Base-by-base conservation (phyloP, 1,140 invertebrate species). In the Phymorhynchus buccinoides region DNA sequence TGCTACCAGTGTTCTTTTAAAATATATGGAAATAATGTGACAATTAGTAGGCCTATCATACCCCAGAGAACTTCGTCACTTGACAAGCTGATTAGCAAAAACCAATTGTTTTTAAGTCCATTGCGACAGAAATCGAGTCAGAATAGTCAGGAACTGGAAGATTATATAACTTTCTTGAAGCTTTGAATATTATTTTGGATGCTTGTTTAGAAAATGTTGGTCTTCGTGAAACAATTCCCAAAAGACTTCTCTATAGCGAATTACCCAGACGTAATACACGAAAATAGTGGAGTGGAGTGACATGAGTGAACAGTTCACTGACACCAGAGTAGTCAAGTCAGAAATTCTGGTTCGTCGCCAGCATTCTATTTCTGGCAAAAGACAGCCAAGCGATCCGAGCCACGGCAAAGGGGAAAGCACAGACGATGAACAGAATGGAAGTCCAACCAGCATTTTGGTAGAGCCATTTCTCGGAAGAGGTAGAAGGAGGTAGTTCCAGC, bases 391-490 rank as follows among this genome's bases (percentile, higher is more conserved):
- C 27, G 71, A 75, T 14, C 7, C 71, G n/a, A 1, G 30, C 18
- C 12, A 12, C n/a, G 12, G 39, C 32, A 75, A 75, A 16, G 71
- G 71, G 71, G 32, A 75, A 12, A n/a, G 39, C 71, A 75, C 71
- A 75, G 18, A 75, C 3, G 32, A 75, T 75, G 71, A 75, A 75
- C 71, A 75, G 71, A 7, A 75, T 37, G 30, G 71, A 75, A 18
- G 30, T 37, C 71, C 39, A 32, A 75, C 30, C 39, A 75, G 35
- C 71, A 75, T 75, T 35, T 41, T 75, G 71, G 71, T 75, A 75
- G 71, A 7, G 71, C 71, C 32, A 75, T 9, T 37, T 75, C 71
- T 12, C 35, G n/a, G 71, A 35, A 1, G 39, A 35, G 39, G 71
- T 37, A 0, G 18, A 14, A 75, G 30, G 71, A 75, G 12, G 35